Evolutionary conservation across 1,140 invertebrate genomes (phyloP), one percentile per base, ranked within the genome.

Genomic region (Magallana angulata): DNA sequence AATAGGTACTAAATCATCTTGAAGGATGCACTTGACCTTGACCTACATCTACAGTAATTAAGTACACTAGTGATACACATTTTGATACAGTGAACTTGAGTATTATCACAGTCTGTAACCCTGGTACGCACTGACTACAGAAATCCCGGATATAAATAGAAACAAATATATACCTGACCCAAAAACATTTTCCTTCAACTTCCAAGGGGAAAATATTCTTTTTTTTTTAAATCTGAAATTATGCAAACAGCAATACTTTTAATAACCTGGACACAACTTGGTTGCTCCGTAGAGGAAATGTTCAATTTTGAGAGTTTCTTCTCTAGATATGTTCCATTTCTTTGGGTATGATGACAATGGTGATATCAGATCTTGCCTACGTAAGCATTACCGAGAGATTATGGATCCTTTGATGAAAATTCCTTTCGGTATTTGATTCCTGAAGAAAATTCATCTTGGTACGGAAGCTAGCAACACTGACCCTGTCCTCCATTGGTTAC

Each of bases 31-130:
- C 24, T 3, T 11, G 12, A 7, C 68, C 18, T 76, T 11, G 11
- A 71, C 11, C 64, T 71, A 76, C 30, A 76, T 30, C 24, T 36
- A 76, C 24, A 12, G 36, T 48, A 30, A 7, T 36, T 76, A 76
- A 76, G 68, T 76, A 76, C 68, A 76, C 24, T 76, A 76, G 24
- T 76, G 24, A 76, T 76, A 62, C 60, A 12, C 14, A 6, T 30
- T 76, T 76, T 76, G 36, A 48, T 76, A 76, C 68, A 76, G 64
- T 68, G 18, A 68, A 68, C 68, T 76, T 76, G 68, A 76, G 68
- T 76, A 76, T 76, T 76, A 76, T 76, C 68, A 76, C 68, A 76
- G 68, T 76, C 24, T 30, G 68, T 76, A 30, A 76, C 68, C 68
- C 68, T 76, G 68, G 24, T 64, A 64, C 60, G 18, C 60, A 64